Evolutionary conservation across 2,888 invertebrate genomes (phyloP).

Genomic region (Mellilla xanthometata): DNA sequence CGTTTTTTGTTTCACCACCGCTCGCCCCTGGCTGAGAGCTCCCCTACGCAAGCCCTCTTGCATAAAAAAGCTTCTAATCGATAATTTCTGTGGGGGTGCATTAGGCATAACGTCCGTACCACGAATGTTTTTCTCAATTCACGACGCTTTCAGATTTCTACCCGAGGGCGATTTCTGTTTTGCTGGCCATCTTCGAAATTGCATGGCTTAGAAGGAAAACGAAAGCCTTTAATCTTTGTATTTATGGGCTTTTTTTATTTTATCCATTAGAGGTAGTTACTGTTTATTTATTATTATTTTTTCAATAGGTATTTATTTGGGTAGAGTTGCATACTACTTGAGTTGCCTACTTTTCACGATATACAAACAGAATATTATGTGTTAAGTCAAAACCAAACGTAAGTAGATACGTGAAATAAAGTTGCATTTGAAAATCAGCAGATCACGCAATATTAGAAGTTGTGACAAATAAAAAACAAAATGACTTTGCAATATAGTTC

Average conservation of each 20-base stretch:
- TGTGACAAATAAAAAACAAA: background rate
- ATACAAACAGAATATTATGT: no score
- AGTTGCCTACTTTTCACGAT: no score
- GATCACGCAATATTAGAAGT: no score
- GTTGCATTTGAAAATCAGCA: no score
- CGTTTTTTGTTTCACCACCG: slow-evolving; percentile 82
- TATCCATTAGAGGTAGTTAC: slow-evolving; percentile 6
- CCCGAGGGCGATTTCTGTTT: slow-evolving; percentile 75
- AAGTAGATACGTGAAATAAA: no score
- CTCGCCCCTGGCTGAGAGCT: slow-evolving; percentile 61
- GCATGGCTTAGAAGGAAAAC: slow-evolving; percentile 41
- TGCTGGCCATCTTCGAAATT: slow-evolving; percentile 68
- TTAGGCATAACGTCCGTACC: slow-evolving; percentile 79
- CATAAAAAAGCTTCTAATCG: slow-evolving; percentile 83
- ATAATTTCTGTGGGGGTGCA: slow-evolving; percentile 83
- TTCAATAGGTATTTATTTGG: no score
- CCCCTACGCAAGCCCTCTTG: slow-evolving; percentile 80
- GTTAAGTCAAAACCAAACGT: no score
- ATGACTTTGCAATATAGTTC: slow-evolving; percentile 3
- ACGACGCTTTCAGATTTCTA: slow-evolving; percentile 66
- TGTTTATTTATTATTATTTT: no score
- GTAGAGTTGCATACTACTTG: no score
- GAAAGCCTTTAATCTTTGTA: slow-evolving; percentile 42
- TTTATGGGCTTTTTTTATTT: slow-evolving; percentile 34
- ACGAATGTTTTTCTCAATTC: slow-evolving; percentile 75